Base-by-base conservation (phyloP, 2,888 invertebrate genomes). In the Tricholauxania praeusta region DNA sequence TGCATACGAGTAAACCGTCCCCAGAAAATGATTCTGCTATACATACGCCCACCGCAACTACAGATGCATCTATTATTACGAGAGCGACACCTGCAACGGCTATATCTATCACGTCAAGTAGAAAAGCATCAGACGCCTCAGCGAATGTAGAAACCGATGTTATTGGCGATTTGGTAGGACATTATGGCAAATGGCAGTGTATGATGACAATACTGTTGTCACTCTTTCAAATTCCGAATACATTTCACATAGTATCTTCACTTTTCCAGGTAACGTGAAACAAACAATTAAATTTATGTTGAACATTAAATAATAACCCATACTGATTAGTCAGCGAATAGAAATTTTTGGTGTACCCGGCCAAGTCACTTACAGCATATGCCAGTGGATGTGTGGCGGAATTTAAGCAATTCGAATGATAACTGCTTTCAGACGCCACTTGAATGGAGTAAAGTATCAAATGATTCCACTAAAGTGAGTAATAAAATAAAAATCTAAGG, bases 111-210 rank as follows among this genome's bases (percentile, higher is more conserved):
- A 71, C 65, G 53, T 72, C 65, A 55, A 70, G 73, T 59, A 66
- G n/a, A 63, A 72, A 19, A 67, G 73, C 69, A 51, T 74, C 51
- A 67, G 66, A 51, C 17, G 52, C 7, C n/a, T 48, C 68, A 12
- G 63, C 53, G 12, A 80, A 87, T 15, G 89, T 89, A 65, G 89
- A 90, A 72, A 89, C 89, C 57, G 93, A 93, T 83, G 89, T 92
- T 39, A 91, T 94, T 70, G 90, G 93, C 12, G 87, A 89, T 39
- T 88, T 92, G 62, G 92, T 94, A 79, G 94, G 94, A 3, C 91
- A 93, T 81, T 94, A 92, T 83, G 94, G 94, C 64, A 90, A 91
- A 78, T 94, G 94, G 94, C 94, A 94, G 86, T 88, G 93, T 74
- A 85, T 92, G 75, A 91, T 93, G 88, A 94, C 94, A 5, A 91